A percentile compares a stretch with the other conserved stretches of the same genome.
phyloP scores from a whole-genome alignment of 2,113 vertebrate species.

The Emydocephalus ijimae region DNA sequence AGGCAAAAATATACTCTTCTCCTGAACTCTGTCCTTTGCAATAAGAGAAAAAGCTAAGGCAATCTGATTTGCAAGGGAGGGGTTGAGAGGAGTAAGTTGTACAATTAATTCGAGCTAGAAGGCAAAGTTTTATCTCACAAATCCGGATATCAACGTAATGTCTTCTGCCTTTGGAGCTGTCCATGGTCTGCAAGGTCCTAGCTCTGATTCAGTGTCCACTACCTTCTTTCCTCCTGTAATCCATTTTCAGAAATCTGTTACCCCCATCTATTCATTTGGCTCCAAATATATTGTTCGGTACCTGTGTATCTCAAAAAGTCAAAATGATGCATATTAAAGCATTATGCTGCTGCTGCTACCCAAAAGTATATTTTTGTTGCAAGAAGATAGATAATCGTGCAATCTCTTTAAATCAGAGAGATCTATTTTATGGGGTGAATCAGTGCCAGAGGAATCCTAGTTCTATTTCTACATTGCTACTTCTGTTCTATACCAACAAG shows the following conservation, averaged over 20 bases:
- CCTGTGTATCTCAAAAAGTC: background rate
- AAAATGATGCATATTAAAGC: background rate
- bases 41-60: background rate
- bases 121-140: background rate
- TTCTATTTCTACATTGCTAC: background rate
- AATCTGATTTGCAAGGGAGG: background rate
- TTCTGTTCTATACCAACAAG: background rate
- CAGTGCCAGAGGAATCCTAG: background rate
- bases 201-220: background rate
- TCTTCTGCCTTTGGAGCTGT: conserved; percentile 20
- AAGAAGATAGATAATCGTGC: background rate
- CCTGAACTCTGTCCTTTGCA: background rate
- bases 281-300: background rate
- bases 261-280: background rate
- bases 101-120: background rate
- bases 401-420: background rate
- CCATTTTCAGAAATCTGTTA: background rate
- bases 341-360: background rate
- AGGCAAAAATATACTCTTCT: background rate
- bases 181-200: background rate
- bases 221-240: background rate
- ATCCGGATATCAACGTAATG: background rate
- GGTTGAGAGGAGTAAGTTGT: background rate
- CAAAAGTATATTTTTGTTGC: background rate
- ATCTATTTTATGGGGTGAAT: background rate